Percentiles rank a stretch among this genome's conserved stretches.
Evolutionary conservation across 2,113 vertebrate genomes (phyloP).

Genomic region (Cheilinus undulatus): DNA sequence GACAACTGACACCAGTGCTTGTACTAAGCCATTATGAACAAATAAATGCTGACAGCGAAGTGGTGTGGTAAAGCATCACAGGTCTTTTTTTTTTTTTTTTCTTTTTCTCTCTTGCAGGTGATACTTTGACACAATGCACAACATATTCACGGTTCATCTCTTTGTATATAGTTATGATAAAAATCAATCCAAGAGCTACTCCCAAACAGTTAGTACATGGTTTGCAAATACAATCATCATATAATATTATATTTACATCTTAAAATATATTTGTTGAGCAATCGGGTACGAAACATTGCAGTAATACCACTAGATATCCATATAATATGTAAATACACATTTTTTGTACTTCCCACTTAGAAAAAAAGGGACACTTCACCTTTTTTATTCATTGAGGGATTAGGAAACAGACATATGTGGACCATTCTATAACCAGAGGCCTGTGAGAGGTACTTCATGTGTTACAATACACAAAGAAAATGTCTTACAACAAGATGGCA

Average conservation of each 20-base stretch:
- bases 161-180: constrained; percentile 80
- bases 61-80: constrained; percentile 79
- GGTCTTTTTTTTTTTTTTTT: constrained; percentile 44
- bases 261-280: constrained; percentile 84
- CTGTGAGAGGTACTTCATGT: constrained; percentile 81
- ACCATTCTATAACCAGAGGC: constrained; percentile 74
- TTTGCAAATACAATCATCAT: constrained; percentile 85
- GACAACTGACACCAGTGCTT: constrained; percentile 78
- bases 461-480: constrained; percentile 76
- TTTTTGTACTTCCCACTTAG: constrained; percentile 71
- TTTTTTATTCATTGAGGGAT: constrained; percentile 59
- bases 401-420: constrained; percentile 72
- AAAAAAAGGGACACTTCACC: constrained; percentile 75
- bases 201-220: constrained; percentile 81
- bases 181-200: constrained; percentile 81
- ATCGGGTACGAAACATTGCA: constrained; percentile 80
- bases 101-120: constrained; percentile 68
- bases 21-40: constrained; percentile 74
- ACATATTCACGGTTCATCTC: constrained; percentile 77
- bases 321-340: constrained; percentile 81
- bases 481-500: constrained; percentile 76
- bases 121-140: constrained; percentile 82
- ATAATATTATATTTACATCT: constrained; percentile 83
- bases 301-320: constrained; percentile 82
- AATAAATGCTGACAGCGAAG: constrained; percentile 77